Evolutionary conservation across 2,797 vertebrate genomes (phyloP).

Genomic region (Cyprinella venusta): DNA sequence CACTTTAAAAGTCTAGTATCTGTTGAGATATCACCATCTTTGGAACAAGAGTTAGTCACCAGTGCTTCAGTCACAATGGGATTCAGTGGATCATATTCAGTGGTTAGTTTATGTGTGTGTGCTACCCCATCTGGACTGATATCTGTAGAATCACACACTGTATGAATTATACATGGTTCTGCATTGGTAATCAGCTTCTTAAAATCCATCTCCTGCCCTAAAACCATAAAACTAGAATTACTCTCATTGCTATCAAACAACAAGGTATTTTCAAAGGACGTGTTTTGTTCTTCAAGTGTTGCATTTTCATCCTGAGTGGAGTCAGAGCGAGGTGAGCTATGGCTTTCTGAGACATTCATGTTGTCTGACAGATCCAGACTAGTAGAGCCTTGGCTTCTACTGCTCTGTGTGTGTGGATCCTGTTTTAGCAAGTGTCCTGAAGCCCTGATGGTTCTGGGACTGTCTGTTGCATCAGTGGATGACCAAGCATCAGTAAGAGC

Average conservation of each 20-base stretch:
- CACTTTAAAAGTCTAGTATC: not conserved
- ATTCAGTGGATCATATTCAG: conserved; percentile 42
- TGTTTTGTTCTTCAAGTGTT: conserved; percentile 59
- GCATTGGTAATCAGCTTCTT: not conserved
- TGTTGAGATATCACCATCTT: conserved; percentile 19
- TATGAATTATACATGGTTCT: conserved; percentile 18
- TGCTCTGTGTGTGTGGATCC: conserved; percentile 57
- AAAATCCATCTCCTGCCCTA: conserved; percentile 6
- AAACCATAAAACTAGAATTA: conserved; percentile 9
- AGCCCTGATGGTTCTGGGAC: conserved; percentile 65
- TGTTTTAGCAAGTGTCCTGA: conserved; percentile 58
- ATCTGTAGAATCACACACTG: conserved; percentile 4
- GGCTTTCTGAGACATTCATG: conserved; percentile 53
- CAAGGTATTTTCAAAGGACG: conserved; percentile 41
- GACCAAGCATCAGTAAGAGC: conserved; percentile 80
- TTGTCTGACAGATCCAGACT: conserved; percentile 65
- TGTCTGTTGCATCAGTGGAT: conserved; percentile 77
- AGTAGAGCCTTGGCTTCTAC: conserved; percentile 66
- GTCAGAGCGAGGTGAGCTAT: conserved; percentile 55
- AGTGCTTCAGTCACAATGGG: conserved; percentile 23
- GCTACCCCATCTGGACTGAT: not conserved
- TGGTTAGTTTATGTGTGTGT: conserved; percentile 29
- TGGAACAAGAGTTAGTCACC: conserved; percentile 8
- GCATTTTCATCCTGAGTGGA: conserved; percentile 59
- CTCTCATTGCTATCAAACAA: conserved; percentile 22